Evolutionary conservation across 2,888 invertebrate species (phyloP), one percentile per base, ranked within the genome.

Genomic region (Magallana nippona): DNA sequence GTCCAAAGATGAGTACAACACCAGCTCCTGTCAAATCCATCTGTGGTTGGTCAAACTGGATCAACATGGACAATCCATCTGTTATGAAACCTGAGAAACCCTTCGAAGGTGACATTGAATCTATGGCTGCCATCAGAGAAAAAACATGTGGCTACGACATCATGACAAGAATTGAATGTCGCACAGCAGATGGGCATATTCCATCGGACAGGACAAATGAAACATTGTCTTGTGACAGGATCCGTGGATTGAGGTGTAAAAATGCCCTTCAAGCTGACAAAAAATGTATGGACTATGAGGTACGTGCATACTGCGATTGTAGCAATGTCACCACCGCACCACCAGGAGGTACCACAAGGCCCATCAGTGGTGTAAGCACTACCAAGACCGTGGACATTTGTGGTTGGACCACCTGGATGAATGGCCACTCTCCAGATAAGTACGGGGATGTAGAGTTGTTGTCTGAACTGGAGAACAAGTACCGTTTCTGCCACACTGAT

Each of bases 371-470:
- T 55, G 79, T 79, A n/a, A n/a, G n/a, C 32, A 86, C 88, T 13
- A 83, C 86, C n/a, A 80, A 85, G 3, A 82, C 82, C 0, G 84
- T 87, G 79, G 44, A 84, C n/a, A 63, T 95, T 60, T 94, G 95
- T 11, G 98, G 97, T 0, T 98, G 97, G 97, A 96, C 96, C 0
- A 94, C 95, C 17, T 98, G 98, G 98, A 95, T 97, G 87, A 97
- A 96, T 94, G 95, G 89, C 11, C 90, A 91, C 63, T 84, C 82
- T 22, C 93, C 93, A 13, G 89, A 88, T 57, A 85, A 83, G 17
- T 83, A 86, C 15, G 93, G 93, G 10, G 94, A 94, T 83, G 90
- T 90, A 78, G 94, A 94, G 83, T 87, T 87, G 3, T 89, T 94
- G 44, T 83, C 88, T 1, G 85, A 89, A 17, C 87, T 92, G 10